Base-by-base conservation (phyloP, 1,140 invertebrate genomes). In the Anadara kagoshimensis region DNA sequence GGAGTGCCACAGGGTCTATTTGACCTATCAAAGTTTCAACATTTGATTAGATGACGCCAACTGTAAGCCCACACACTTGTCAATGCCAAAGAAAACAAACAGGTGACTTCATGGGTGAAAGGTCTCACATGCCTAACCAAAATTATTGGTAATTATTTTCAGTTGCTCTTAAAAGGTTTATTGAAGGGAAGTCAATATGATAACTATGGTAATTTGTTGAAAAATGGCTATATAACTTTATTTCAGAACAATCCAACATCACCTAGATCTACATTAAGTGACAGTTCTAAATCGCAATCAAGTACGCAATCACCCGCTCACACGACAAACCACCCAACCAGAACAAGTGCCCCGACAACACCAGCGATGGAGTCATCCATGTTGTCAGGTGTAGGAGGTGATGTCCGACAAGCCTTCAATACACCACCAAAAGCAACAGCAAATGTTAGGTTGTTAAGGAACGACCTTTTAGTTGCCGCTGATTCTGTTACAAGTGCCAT, bases 401-500 rank as follows among this genome's bases (percentile, higher is more conserved):
- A 92, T 73, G 90, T 92, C 47, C 84, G 88, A 54, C 83, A 86
- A 69, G 87, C 84, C 14, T 86, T 86, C 69, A 82, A 75, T 69
- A 77, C 82, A 44, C 76, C 78, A 14, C 64, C 78, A n/a, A 71
- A 69, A 8, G 74, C 77, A 22, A 76, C 78, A 24, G 65, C 78
- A 3, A 80, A 78, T 56, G 78, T 81, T 7, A 74, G 81, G 14
- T 82, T 81, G 74, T 72, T 89, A 44, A 76, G 86, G 29, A 95
- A 95, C 85, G 95, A 97, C 90, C 91, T 97, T 47, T 91, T 97
- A 73, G 94, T 96, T 83, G 96, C 97, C 57, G 96, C 96, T 64
- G 96, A 98, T 90, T 97, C 95, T 61, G 96, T 98, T 64, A 98
- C 96, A 61, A 96, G 96, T 91, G 96, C 96, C 58, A 98, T 98